Conservation (phyloP, 2,888 invertebrate species). For the Drosophila rubida region DNA sequence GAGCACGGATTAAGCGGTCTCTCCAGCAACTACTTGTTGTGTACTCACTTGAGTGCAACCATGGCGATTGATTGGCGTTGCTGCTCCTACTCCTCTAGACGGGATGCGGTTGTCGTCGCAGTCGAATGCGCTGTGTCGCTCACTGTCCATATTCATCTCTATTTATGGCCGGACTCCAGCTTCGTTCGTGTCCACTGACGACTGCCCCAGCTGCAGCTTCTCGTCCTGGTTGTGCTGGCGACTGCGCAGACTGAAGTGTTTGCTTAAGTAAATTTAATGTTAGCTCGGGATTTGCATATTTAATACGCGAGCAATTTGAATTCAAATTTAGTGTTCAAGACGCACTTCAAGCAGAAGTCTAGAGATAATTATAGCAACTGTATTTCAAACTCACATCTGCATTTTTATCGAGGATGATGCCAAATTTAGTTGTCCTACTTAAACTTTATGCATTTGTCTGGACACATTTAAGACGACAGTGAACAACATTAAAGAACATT, state of each 20-base stretch:
- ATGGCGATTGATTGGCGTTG: constrained; percentile 7
- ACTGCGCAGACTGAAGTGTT: constrained; percentile 43
- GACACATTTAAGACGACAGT: too few species aligned
- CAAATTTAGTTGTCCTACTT: background rate
- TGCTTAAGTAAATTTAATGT: constrained; percentile 27
- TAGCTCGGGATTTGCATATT: constrained; percentile 41
- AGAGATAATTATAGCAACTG: constrained; percentile 6
- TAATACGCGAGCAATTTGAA: constrained; percentile 32
- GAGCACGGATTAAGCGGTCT: background rate
- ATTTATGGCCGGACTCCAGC: constrained; percentile 34
- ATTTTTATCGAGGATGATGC: background rate
- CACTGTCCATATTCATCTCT: background rate
- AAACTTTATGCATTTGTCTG: background rate
- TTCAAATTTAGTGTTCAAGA: constrained; percentile 36
- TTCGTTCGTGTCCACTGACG: background rate
- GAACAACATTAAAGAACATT: too few species aligned
- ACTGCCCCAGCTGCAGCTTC: background rate
- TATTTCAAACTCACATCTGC: background rate
- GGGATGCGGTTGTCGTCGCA: constrained; percentile 9
- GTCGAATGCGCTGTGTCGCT: constrained; percentile 27
- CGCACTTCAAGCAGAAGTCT: background rate
- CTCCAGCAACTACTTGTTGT: background rate
- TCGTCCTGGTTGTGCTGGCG: constrained; percentile 9
- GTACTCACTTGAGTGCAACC: constrained; percentile 42
- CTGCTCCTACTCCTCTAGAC: background rate